Evolutionary conservation across 30 jellyfish, hydroid and myxozoan genomes (phyloP).

Genomic region (Aurelia sp.): DNA sequence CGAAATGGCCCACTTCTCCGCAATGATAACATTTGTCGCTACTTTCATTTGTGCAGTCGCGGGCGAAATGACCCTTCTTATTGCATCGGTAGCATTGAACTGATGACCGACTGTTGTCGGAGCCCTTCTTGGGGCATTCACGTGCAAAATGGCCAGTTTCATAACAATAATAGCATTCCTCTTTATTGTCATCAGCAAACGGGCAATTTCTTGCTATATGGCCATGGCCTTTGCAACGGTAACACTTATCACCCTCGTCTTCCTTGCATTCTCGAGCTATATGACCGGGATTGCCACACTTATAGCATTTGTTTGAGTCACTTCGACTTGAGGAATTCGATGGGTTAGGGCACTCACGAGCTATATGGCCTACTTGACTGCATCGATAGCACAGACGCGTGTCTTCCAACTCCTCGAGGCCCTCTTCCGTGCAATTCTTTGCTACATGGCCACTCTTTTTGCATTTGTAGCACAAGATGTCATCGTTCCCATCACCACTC

Average conservation of each 20-base stretch:
- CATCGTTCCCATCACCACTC: slow-evolving; percentile 46
- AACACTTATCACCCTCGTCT: slow-evolving; percentile 85
- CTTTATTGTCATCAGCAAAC: slow-evolving; percentile 40
- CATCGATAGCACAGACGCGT: slow-evolving; percentile 69
- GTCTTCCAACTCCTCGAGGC: slow-evolving; percentile 42
- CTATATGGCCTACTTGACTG: slow-evolving; percentile 62
- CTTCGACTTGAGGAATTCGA: slow-evolving; percentile 36
- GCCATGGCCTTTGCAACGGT: slow-evolving; percentile 85
- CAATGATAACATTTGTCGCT: slow-evolving; percentile 79
- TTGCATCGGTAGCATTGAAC: slow-evolving; percentile 83
- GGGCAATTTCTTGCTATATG: slow-evolving; percentile 88
- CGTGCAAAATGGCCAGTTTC: slow-evolving; percentile 94
- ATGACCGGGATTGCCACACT: slow-evolving; percentile 90
- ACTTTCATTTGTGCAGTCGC: slow-evolving; percentile 67
- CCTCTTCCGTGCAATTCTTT: slow-evolving; percentile 62
- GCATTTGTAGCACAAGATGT: slow-evolving; percentile 67
- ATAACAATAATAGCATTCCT: slow-evolving; percentile 81
- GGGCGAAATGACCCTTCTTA: slow-evolving; percentile 81
- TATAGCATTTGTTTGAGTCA: slow-evolving; percentile 65
- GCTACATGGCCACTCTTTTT: slow-evolving; percentile 71
- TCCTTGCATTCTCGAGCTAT: slow-evolving; percentile 80
- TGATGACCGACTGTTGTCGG: slow-evolving; percentile 44
- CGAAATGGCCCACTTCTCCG: slow-evolving; percentile 89
- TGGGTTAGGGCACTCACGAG: slow-evolving; percentile 82
- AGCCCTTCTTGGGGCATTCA: slow-evolving; percentile 77